These are phyloP conservation scores for Streptopelia turtur DNA, from an alignment of 2,797 vertebrate species.

Conservation along the genomic window DNA sequence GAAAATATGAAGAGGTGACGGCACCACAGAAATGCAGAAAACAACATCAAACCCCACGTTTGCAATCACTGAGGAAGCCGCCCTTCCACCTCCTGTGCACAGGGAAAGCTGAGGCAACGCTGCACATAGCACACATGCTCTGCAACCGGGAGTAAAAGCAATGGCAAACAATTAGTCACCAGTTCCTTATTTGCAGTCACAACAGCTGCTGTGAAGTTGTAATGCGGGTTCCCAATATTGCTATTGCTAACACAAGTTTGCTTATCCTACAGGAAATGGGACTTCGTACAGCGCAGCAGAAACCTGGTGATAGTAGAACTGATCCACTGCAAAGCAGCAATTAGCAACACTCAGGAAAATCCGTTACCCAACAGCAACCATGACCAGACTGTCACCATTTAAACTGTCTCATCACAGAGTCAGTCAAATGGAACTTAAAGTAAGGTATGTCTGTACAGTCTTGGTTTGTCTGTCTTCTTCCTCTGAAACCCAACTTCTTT, in stretches of 20 bases:
- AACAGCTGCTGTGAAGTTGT: background rate
- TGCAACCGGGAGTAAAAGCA: background rate
- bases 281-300: background rate
- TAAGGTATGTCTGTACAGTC: background rate
- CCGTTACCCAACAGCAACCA: background rate
- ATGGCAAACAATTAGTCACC: background rate
- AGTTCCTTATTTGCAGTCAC: background rate
- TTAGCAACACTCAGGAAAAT: background rate
- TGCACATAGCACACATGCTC: background rate
- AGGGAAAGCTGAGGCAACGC: background rate
- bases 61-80: background rate
- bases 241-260: background rate
- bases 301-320: background rate
- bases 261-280: background rate
- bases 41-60: background rate
- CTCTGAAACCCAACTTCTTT: background rate
- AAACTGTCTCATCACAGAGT: background rate
- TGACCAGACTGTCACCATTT: background rate
- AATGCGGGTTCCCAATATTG: background rate
- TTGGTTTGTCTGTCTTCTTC: background rate
- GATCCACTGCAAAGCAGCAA: background rate
- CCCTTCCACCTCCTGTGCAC: background rate
- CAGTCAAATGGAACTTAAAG: background rate
- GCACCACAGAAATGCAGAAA: background rate
- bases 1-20: background rate